Evolutionary conservation across 2,113 vertebrate genomes (phyloP), one percentile per base, ranked within the genome.

Genomic region (Corythornis madagascariensis): DNA sequence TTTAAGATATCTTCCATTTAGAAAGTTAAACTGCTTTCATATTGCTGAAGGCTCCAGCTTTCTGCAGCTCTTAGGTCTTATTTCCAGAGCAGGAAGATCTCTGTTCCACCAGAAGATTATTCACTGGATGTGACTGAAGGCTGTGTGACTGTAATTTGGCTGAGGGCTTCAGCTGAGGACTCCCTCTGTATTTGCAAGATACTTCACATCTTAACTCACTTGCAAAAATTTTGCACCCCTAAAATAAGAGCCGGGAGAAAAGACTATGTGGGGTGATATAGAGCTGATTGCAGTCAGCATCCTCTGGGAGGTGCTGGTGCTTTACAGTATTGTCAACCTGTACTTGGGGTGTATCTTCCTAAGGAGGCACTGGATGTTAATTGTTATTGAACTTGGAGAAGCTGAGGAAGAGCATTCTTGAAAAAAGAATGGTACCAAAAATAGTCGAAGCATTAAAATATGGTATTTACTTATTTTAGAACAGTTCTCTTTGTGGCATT

Each of bases 241-340:
- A 38, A 84, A 72, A 57, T 22, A 15, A 82, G 40, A 6, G 11
- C 59, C 59, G 65, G 35, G 22, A 81, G 61, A 38, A 35, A 9
- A 66, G 33, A 8, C 8, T 12, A 0, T 21, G 56, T 50, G 70
- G 48, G 47, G 53, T 73, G 87, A 26, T 45, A 6, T 10, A 33
- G 75, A 63, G 67, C 64, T 66, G 75, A 10, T 5, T 22, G 73
- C 81, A 53, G 40, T 1, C 71, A 79, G 64, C 64, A 33, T 55
- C 93, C 95, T 94, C 93, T 83, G 90, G 93, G 93, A 95, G 91
- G 94, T 70, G 91, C 89, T 93, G 3, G 89, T 60, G 81, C 81
- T 79, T 92, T 85, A 14, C 52, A 35, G 40, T 28, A 57, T 40
- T 55, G 28, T 81, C 67, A 50, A 48, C 4, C 16, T 26, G 8